Conservation (phyloP, 2,797 vertebrate species). For the Cryptoprocta ferox region DNA sequence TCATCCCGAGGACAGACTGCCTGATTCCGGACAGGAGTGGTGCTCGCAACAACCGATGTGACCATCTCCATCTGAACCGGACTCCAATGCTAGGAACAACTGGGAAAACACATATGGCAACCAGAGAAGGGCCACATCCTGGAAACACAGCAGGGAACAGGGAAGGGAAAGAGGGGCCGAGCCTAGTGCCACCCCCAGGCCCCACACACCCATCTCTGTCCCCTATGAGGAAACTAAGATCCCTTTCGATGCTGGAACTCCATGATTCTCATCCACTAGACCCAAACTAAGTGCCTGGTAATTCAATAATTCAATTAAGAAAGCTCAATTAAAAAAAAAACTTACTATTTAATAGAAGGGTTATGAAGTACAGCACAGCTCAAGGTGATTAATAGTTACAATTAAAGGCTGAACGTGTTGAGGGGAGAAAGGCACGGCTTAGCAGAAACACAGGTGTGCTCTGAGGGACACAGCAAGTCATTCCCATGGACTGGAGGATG, state of each 20-base stretch:
- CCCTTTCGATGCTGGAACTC: neutral
- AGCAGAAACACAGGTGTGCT: neutral
- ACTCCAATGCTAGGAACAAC: neutral
- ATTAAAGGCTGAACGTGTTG: conserved; percentile 72
- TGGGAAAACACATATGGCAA: neutral
- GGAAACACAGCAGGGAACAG: neutral
- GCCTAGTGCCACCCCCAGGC: fast-evolving
- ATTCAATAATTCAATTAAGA: conserved; percentile 82
- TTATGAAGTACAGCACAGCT: conserved; percentile 75
- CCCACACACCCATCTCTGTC: neutral
- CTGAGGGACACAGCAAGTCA: neutral
- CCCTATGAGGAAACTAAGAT: conserved; percentile 24
- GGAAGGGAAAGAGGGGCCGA: neutral
- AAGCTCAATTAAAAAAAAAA: conserved; percentile 54
- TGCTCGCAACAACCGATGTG: neutral
- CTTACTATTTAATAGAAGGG: conserved; percentile 82
- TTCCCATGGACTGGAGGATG: neutral
- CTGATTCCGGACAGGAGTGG: neutral
- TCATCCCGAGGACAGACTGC: neutral
- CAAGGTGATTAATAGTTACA: conserved; percentile 79
- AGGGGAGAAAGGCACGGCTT: conserved; percentile 47
- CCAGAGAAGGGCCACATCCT: neutral
- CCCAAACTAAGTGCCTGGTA: conserved; percentile 73
- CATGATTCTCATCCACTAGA: conserved; percentile 42
- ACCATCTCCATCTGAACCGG: neutral